Conservation (phyloP, 2,797 vertebrate species). For the Forpus xanthops region DNA sequence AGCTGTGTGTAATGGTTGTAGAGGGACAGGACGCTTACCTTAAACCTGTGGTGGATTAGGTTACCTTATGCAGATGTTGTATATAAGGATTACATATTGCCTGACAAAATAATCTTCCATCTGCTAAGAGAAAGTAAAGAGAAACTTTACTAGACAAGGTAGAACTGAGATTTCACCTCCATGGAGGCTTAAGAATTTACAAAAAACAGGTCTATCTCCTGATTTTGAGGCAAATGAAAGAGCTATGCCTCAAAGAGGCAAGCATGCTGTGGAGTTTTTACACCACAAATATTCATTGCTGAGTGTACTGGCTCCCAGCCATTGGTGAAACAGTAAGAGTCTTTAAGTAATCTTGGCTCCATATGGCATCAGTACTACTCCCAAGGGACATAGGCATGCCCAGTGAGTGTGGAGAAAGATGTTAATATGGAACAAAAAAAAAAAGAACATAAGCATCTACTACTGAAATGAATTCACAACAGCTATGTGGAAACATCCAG, state of each 20-base stretch:
- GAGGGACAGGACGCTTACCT: not conserved
- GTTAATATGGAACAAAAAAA: fast-evolving
- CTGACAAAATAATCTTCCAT: not conserved
- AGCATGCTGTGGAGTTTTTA: not conserved
- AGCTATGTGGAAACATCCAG: not conserved
- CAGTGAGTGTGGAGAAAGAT: not conserved
- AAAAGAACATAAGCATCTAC: not conserved
- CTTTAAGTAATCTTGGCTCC: not conserved
- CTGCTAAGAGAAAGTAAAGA: not conserved
- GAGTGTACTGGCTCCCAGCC: not conserved
- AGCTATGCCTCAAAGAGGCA: fast-evolving
- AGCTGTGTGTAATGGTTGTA: not conserved
- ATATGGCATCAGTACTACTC: not conserved
- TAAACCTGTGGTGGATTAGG: not conserved
- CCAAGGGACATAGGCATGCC: fast-evolving
- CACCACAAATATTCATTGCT: not conserved
- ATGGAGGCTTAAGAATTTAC: not conserved
- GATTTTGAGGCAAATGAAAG: not conserved
- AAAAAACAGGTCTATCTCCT: not conserved
- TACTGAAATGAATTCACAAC: not conserved
- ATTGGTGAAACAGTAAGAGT: not conserved
- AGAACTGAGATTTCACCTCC: not conserved
- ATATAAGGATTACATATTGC: not conserved
- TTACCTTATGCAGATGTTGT: not conserved
- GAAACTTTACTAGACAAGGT: not conserved